Conservation (phyloP, 2,888 invertebrate genomes). For the Lasioglossum villosulum region DNA sequence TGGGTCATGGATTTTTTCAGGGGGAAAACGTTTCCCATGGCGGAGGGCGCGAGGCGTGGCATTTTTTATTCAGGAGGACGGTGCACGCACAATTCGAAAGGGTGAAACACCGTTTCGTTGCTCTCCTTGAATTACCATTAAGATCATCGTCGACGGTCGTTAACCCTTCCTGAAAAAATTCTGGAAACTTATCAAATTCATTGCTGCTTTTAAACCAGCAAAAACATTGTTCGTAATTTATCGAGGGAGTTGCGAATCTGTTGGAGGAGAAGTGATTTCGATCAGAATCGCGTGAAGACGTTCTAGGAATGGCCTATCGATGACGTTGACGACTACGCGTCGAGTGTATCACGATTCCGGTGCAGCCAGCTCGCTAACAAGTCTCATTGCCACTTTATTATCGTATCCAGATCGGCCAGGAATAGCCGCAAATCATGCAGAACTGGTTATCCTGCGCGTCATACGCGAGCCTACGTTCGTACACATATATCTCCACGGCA, state of each 20-base stretch:
- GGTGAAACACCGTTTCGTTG: not conserved
- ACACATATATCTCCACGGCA: conserved; percentile 59
- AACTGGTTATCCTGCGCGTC: conserved; percentile 80
- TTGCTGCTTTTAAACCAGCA: not conserved
- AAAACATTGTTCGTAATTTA: not conserved
- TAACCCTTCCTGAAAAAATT: not conserved
- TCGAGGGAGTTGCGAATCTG: conserved; percentile 1
- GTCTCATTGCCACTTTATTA: conserved; percentile 84
- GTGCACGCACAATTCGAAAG: not conserved
- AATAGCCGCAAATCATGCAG: conserved; percentile 82
- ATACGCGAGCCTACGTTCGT: conserved; percentile 70
- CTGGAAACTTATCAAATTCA: not conserved
- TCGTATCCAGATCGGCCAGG: conserved; percentile 81
- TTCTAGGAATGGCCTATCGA: conserved; percentile 68
- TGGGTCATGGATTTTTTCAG: conserved; percentile 8
- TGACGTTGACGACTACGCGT: conserved; percentile 78
- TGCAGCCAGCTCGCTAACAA: conserved; percentile 81
- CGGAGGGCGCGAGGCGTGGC: not conserved
- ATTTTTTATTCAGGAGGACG: conserved; percentile 18
- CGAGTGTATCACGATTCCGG: conserved; percentile 69
- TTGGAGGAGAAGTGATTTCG: conserved; percentile 4
- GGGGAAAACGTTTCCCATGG: not conserved
- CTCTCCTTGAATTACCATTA: not conserved
- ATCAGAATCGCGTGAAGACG: conserved; percentile 39
- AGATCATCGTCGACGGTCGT: not conserved